Conservation (phyloP, 2,113 vertebrate species). For the Bolborhynchus lineola region DNA sequence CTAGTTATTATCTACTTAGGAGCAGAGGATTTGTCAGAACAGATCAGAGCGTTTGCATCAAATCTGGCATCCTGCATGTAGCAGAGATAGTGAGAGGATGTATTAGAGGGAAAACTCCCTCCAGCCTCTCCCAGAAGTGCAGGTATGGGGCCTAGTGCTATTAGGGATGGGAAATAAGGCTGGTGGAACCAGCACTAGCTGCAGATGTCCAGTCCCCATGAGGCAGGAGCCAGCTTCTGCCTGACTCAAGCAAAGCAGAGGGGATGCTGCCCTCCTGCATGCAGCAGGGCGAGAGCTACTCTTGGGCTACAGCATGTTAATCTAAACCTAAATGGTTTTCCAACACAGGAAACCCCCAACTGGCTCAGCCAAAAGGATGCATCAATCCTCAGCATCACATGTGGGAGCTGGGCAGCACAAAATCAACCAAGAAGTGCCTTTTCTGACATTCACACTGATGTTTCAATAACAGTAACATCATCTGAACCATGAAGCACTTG, state of each 20-base stretch:
- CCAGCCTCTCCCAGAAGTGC: background rate
- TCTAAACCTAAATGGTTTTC: background rate
- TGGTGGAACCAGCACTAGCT: background rate
- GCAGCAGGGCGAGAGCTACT: background rate
- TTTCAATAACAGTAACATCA: background rate
- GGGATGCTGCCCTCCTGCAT: background rate
- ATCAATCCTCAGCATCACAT: accelerated
- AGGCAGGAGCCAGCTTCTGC: background rate
- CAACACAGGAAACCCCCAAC: background rate
- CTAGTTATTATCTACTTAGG: constrained; percentile 27
- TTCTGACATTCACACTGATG: background rate
- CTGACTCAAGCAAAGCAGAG: accelerated
- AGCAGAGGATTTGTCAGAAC: constrained; percentile 29
- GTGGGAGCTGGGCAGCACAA: background rate
- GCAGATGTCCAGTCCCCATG: background rate
- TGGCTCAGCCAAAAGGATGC: background rate
- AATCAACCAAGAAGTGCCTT: background rate
- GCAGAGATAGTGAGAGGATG: background rate
- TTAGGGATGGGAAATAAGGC: accelerated
- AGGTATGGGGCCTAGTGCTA: accelerated
- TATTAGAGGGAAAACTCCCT: background rate
- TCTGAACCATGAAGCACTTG: accelerated
- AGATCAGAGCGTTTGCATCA: background rate
- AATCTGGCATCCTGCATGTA: background rate
- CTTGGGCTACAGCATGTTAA: background rate